A percentile compares a stretch with the other conserved stretches of the same genome.
Evolutionary conservation across 2,888 invertebrate species (phyloP).

Genomic region (Drosophila prolongata): DNA sequence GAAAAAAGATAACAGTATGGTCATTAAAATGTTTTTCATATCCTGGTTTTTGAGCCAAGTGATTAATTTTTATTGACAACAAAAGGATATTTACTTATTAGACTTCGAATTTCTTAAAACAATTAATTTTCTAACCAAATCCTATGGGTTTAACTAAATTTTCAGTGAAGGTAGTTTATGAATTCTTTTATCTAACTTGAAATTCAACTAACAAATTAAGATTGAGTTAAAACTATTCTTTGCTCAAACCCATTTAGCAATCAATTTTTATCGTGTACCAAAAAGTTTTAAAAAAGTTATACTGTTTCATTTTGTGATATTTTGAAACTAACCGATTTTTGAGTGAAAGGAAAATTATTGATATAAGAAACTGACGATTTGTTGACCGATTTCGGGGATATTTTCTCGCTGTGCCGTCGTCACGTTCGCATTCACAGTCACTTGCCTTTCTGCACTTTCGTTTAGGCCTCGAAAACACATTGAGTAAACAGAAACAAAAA

Average conservation of each 20-base stretch:
- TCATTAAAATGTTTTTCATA: background rate
- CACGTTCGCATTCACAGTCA: constrained; percentile 50
- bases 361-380: background rate
- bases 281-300: too few relatives aligned
- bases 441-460: constrained; percentile 64
- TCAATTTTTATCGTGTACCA: too few relatives aligned
- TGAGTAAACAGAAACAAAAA: constrained; percentile 15
- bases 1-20: constrained; percentile 9
- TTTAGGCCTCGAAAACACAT: constrained; percentile 49
- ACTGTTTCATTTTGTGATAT: background rate
- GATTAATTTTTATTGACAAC: too few relatives aligned
- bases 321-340: background rate
- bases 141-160: too few relatives aligned
- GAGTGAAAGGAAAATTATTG: background rate
- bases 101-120: too few relatives aligned
- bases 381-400: background rate
- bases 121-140: too few relatives aligned
- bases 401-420: constrained; percentile 30
- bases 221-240: too few relatives aligned
- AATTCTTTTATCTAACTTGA: too few relatives aligned
- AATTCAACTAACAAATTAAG: too few relatives aligned
- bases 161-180: too few relatives aligned
- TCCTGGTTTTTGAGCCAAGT: background rate
- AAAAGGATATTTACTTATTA: too few relatives aligned
- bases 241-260: too few relatives aligned